Evolutionary conservation across 2,888 invertebrate genomes (phyloP), one percentile per base, ranked within the genome.

Genomic region (Pyrrhia umbra): DNA sequence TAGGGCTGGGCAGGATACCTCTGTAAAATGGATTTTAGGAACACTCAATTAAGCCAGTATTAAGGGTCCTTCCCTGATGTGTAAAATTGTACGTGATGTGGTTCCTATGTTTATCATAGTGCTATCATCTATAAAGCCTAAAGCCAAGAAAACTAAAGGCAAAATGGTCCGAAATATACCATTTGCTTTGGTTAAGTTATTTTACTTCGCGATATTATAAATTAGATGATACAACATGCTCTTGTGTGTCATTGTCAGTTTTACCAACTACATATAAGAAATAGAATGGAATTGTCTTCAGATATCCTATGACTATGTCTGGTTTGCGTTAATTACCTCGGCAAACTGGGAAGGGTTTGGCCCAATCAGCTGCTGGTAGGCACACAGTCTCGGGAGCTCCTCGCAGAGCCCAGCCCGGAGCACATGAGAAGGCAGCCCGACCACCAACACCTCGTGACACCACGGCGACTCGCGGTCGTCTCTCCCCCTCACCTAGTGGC

Each of bases 381-480:
- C 98, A 98, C 52, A 97, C 96, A 0, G 97, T 96, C 91, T 97
- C 97, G 0, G 96, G 91, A 0, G 97, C 96, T 0, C 98, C 98
- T 25, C 96, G 95, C 52, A 98, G 95, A 40, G 97, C 97, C 94
- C 96, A 97, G 16, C 98, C 97, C 13, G 96, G 95, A 1, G 97
- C 95, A 85, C 98, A 98, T 47, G 96, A 97, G 95, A 98, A 98
- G 42, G 97, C 96, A 0, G 97, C 97, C 21, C 97, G 95, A 0
- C 97, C 97, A 2, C 97, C 97, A 43, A 98, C 97, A 68, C 97
- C 97, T 6, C 97, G 96, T 6, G 97, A 97, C 57, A 97, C 95
- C 23, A 98, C 96, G 0, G 97, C 95, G 66, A 97, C 97, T 39
- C 97, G 95, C 13, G 97, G 95, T 42, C 96, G 95, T 3, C 96